Percentiles rank a stretch among this genome's conserved stretches.
Evolutionary conservation across 2,113 vertebrate species (phyloP).

Genomic region (Spea multiplicata): DNA sequence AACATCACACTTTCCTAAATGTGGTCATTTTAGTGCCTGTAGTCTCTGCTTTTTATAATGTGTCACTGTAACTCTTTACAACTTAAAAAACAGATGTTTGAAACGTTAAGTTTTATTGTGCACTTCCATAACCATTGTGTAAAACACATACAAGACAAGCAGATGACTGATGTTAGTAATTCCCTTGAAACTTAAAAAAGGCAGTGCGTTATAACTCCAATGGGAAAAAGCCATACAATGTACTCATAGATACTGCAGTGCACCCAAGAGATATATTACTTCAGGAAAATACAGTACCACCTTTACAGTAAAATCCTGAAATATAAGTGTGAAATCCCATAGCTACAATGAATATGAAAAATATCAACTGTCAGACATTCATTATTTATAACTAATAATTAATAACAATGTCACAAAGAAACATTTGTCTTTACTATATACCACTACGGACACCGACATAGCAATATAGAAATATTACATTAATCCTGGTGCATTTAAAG

Average conservation of each 20-base stretch:
- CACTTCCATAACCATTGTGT: conserved; percentile 57
- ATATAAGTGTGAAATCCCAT: not conserved
- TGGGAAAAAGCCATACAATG: conserved; percentile 23
- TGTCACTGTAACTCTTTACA: conserved; percentile 53
- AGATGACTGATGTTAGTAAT: conserved; percentile 46
- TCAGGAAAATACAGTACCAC: conserved; percentile 6
- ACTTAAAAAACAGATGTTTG: conserved; percentile 70
- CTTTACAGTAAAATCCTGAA: not conserved
- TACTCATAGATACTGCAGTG: conserved; percentile 23
- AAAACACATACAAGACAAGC: conserved; percentile 48
- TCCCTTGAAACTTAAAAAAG: conserved; percentile 29
- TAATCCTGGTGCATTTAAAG: too few species aligned
- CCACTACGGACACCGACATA: too few species aligned
- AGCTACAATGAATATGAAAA: conserved; percentile 25
- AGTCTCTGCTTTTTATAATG: conserved; percentile 60
- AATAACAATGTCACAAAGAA: not conserved
- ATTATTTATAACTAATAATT: not conserved
- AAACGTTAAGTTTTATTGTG: conserved; percentile 58
- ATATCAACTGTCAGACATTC: not conserved
- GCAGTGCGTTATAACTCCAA: conserved; percentile 35
- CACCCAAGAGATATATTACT: conserved; percentile 25
- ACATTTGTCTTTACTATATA: too few species aligned
- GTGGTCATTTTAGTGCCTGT: conserved; percentile 52
- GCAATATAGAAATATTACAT: too few species aligned
- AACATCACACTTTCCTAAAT: conserved; percentile 41